Evolutionary conservation across 2,888 invertebrate genomes (phyloP), one percentile per base, ranked within the genome.

Genomic region (Lucinisca nassula): DNA sequence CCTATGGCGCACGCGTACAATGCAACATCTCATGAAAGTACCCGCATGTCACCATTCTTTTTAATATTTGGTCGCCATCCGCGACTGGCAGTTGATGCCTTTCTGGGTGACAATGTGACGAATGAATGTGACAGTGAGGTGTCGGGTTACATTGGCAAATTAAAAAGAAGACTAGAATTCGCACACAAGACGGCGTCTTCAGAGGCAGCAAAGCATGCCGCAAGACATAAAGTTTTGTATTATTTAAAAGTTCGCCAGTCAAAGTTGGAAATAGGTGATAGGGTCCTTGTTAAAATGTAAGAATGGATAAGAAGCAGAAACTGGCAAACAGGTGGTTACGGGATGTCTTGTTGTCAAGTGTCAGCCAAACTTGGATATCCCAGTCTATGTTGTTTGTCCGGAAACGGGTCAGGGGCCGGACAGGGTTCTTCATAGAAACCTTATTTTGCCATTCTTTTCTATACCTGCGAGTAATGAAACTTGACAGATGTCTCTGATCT

Each of bases 1-100:
- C 37, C 72, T 17, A 76, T 67, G 75, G 79, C 80, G 35, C 40
- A 73, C 27, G 37, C 1, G 6, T 73, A 73, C 35, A 4, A 73
- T 24, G 37, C 38, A 30, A 73, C 35, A 10, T 24, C 17, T n/a
- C 40, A 37, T 73, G 37, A 38, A 40, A 73, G 73, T 35, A 73
- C 74, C 24, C 30, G 21, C 0, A 14, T 30, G 4, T 38, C n/a
- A 12, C 73, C 73, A 32, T 38, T 37, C 0, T 73, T n/a, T 21
- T 40, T 73, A 4, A 73, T 73, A 17, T 73, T 73, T 73, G 73
- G 35, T 73, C 6, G 73, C 2, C 73, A 73, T 24, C 73, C 73
- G 24, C 32, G 0, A 35, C 6, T 37, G 38, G 38, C 73, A 32
- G n/a, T 38, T 4, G 73, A 73, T 73, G 73, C 73, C 14, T 73